phyloP scores from a whole-genome alignment of 2,113 vertebrate genomes.

The Arizona elegans region DNA sequence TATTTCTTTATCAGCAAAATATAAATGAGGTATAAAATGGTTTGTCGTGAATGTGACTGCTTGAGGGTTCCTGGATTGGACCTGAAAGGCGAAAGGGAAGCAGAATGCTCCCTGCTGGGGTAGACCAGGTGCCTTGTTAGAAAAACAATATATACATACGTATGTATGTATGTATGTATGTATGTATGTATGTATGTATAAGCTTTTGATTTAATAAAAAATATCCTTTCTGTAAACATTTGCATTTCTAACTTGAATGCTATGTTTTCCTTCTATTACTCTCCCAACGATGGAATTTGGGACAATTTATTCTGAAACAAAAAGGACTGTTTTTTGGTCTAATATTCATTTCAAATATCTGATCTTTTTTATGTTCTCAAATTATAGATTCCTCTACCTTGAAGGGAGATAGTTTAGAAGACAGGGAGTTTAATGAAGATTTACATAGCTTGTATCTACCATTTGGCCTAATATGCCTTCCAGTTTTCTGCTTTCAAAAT shows the following conservation, averaged over 20 bases:
- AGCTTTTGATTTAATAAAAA: not conserved
- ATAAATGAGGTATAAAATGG: no score
- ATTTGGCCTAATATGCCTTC: not conserved
- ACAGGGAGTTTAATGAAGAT: not conserved
- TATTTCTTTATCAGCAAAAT: no score
- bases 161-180: no score
- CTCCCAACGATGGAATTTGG: not conserved
- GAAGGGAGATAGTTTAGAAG: not conserved
- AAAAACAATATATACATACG: no score
- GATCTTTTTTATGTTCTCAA: not conserved
- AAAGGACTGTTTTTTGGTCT: not conserved
- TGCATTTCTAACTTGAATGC: not conserved
- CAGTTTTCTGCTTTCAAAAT: not conserved
- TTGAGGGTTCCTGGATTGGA: no score
- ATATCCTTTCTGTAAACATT: not conserved
- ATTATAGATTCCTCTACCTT: not conserved
- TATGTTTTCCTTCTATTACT: not conserved
- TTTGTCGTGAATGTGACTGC: no score
- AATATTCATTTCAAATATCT: not conserved
- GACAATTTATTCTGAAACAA: not conserved
- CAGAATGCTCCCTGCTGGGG: no score
- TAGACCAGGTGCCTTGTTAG: no score
- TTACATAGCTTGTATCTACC: not conserved
- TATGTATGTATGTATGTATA: no score
- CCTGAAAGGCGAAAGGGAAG: no score